A percentile compares a stretch with the other conserved stretches of the same genome.
phyloP scores from a whole-genome alignment of 2,113 vertebrate species.

The Callocephalon fimbriatum region DNA sequence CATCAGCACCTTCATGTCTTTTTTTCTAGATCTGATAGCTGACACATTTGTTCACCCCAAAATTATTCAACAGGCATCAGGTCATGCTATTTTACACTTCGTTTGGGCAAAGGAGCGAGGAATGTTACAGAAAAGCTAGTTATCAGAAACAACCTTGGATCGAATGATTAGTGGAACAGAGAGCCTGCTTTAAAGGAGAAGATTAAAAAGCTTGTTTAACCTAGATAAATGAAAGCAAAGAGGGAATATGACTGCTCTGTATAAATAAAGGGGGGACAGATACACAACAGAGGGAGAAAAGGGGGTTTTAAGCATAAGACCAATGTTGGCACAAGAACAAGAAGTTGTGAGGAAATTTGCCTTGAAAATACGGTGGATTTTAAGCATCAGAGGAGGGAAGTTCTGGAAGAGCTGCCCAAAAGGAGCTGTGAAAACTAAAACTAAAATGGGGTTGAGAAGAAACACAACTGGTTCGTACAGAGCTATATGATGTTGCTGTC shows the following conservation, averaged over 20 bases:
- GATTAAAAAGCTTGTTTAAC: slow-evolving; percentile 57
- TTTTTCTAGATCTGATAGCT: not conserved
- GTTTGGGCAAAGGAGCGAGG: not conserved
- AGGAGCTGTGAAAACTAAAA: not conserved
- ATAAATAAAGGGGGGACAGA: slow-evolving; percentile 23
- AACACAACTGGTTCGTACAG: not conserved
- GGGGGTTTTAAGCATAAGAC: not conserved
- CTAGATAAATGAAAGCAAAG: slow-evolving; percentile 43
- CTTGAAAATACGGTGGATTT: not conserved
- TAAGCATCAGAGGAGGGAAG: not conserved
- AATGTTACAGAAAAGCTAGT: slow-evolving; percentile 27
- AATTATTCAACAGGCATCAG: slow-evolving; percentile 17
- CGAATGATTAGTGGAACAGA: not conserved
- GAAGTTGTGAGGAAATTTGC: not conserved
- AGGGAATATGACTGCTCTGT: slow-evolving; percentile 24
- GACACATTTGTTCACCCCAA: not conserved
- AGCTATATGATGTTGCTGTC: not conserved
- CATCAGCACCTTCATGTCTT: not conserved
- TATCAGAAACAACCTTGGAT: slow-evolving; percentile 44
- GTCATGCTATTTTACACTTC: not conserved
- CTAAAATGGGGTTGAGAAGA: not conserved
- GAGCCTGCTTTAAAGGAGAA: not conserved
- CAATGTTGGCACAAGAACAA: not conserved
- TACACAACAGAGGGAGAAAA: not conserved
- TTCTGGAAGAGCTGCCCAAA: not conserved